Base-by-base conservation (phyloP, 2,888 invertebrate genomes). In the Caenorhabditis drosophilae region DNA sequence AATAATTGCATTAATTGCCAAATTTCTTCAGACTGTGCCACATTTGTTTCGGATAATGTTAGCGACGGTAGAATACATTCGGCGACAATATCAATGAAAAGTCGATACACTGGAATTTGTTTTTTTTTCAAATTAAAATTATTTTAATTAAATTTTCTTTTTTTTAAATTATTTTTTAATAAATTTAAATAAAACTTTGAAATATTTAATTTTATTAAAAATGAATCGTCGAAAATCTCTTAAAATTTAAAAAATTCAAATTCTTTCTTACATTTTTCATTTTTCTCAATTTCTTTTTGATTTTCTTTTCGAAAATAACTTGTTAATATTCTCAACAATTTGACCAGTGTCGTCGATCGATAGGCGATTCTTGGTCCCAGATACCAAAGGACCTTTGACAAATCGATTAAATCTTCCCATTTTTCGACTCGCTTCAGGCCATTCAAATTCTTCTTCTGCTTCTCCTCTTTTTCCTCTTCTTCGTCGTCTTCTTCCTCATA, bases 21-120 rank as follows among this genome's bases (percentile, higher is more conserved):
- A 64, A 98, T 49, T 85, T 97, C 95, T 85, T 98, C 96, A 3
- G 95, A 91, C 85, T 97, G 89, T 76, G 93, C 92, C 84, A 94
- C 95, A 85, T 97, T 97, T 77, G 91, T 91, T 73, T 93, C 92
- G 87, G 95, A 89, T 76, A 93, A 89, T 0, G 93, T 92, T 22
- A 98, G 87, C 0, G 94, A 92, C 0, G 98, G 97, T 64, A 99
- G 85, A 64, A 99, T 88, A 1, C 91, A 90, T 42, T 91, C 89
- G 84, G 97, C 96, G 50, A 76, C 55, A 12, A 78, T 56, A 48
- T 72, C 75, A 48, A 79, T 63, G 49, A 80, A 70, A 4, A 49
- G 42, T 27, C 54, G 67, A n/a, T 64, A 41, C 15, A 75, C 78
- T 79, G 59, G 36, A n/a, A 36, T 31, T 9, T 31, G 31, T 12